Evolutionary conservation across 2,797 vertebrate genomes (phyloP).

Genomic region (Eupleurogrammus muticus): DNA sequence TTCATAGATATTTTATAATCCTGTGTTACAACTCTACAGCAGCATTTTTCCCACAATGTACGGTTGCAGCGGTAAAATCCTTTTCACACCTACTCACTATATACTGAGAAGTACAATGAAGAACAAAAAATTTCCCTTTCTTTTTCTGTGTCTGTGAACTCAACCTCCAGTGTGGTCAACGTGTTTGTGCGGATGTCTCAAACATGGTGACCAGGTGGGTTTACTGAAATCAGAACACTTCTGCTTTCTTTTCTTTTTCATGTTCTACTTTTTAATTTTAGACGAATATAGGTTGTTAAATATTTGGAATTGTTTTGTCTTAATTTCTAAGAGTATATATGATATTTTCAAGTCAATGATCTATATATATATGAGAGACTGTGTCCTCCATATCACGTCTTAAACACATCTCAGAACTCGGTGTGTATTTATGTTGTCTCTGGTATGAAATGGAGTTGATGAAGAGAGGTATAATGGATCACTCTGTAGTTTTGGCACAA

Average conservation of each 20-base stretch:
- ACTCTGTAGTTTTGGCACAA: background rate
- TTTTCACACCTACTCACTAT: constrained; percentile 5
- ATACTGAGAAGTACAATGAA: constrained; percentile 20
- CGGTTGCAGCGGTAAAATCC: background rate
- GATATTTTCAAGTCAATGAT: too few species aligned
- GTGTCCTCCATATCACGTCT: too few species aligned
- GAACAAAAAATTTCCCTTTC: constrained; percentile 51
- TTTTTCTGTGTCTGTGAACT: constrained; percentile 37
- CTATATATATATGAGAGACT: too few species aligned
- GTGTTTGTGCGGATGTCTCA: background rate
- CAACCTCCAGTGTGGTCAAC: constrained; percentile 21
- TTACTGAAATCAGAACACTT: constrained; percentile 64
- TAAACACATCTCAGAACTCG: background rate
- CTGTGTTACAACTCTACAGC: background rate
- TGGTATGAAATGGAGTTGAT: background rate
- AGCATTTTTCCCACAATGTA: background rate
- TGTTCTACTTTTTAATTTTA: background rate
- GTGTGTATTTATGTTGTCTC: background rate
- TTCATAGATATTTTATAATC: background rate
- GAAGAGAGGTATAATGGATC: too few species aligned
- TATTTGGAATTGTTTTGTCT: too few species aligned
- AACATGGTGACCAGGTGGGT: constrained; percentile 64
- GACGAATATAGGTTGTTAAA: too few species aligned
- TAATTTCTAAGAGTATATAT: too few species aligned
- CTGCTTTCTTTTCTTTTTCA: constrained; percentile 71